Base-by-base conservation (phyloP, 2,888 invertebrate genomes). In the Schizotus pectinicornis region DNA sequence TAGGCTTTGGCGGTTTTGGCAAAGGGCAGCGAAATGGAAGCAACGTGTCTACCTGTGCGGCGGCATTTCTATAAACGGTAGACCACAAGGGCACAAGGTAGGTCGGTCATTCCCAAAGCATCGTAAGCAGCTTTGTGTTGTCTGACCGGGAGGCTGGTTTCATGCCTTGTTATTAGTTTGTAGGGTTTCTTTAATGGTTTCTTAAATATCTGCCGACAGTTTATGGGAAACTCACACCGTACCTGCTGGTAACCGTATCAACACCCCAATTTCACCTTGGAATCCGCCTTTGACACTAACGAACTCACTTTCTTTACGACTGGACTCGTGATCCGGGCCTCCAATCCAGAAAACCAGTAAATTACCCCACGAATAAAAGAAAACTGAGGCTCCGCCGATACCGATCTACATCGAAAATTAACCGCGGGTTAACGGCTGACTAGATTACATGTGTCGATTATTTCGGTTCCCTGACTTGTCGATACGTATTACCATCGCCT, bases 191-290 rank as follows among this genome's bases (percentile, higher is more conserved):
- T 70, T 74, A 75, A 75, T 74, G 73, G 75, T 64, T 71, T 72
- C 74, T 74, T 74, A 75, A 74, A 74, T 75, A 74, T 72, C 73
- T 70, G 74, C 74, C 74, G 76, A 74, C 76, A 74, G 73, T 69
- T 68, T 65, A 68, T 69, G 65, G 67, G 69, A 67, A 65, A 64
- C 64, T 64, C 61, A 66, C 68, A 64, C 67, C 61, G 54, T 68
- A 69, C 69, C 70, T 70, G 68, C 63, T 55, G 64, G 56, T 54
- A 51, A 49, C 48, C 53, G 54, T 63, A 67, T 69, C 70, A 67
- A 64, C 69, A 68, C 70, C 60, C 56, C 49, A 54, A 59, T 46
- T 39, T 53, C 47, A 54, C 54, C 54, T 42, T 11, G 38, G 53
- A 46, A 54, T 54, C 47, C 54, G 47, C 32, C 39, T 9, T 22